phyloP scores from a whole-genome alignment of 2,113 vertebrate genomes.

The Ramphastos sulfuratus region DNA sequence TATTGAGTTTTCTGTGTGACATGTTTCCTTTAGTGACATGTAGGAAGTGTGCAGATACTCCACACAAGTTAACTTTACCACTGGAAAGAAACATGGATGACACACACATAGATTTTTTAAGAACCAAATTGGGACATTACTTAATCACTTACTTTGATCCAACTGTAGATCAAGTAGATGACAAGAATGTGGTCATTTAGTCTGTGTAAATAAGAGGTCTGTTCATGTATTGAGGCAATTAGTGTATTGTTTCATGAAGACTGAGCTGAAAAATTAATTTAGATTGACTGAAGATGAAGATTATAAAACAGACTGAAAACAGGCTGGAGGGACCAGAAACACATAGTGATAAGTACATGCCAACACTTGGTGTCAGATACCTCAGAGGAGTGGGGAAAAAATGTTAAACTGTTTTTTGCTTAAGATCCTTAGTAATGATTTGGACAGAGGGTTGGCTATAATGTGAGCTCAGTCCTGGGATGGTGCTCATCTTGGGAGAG shows the following conservation, averaged over 20 bases:
- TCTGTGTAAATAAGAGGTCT: not conserved
- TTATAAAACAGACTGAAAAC: slow-evolving; percentile 32
- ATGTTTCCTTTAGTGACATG: not conserved
- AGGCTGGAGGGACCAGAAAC: not conserved
- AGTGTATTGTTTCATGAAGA: not conserved
- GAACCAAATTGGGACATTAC: not conserved
- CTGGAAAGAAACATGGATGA: not conserved
- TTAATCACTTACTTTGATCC: slow-evolving; percentile 23
- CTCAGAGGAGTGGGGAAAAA: slow-evolving; percentile 31
- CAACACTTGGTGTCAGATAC: not conserved
- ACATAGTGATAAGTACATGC: not conserved
- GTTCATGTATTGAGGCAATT: slow-evolving; percentile 3
- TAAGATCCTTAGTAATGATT: not conserved
- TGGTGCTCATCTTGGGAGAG: not conserved
- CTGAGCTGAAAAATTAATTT: slow-evolving; percentile 28
- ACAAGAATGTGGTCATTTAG: slow-evolving; percentile 13
- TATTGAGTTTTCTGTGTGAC: slow-evolving; percentile 8
- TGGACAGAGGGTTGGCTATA: not conserved
- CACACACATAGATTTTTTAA: not conserved
- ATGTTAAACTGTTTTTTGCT: slow-evolving; percentile 19
- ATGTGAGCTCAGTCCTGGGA: not conserved
- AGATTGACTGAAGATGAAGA: slow-evolving; percentile 12
- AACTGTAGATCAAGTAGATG: not conserved
- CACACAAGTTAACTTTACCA: not conserved
- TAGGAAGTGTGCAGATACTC: not conserved